Evolutionary conservation across 2,888 invertebrate species (phyloP).

Genomic region (Agriopis leucophaearia): DNA sequence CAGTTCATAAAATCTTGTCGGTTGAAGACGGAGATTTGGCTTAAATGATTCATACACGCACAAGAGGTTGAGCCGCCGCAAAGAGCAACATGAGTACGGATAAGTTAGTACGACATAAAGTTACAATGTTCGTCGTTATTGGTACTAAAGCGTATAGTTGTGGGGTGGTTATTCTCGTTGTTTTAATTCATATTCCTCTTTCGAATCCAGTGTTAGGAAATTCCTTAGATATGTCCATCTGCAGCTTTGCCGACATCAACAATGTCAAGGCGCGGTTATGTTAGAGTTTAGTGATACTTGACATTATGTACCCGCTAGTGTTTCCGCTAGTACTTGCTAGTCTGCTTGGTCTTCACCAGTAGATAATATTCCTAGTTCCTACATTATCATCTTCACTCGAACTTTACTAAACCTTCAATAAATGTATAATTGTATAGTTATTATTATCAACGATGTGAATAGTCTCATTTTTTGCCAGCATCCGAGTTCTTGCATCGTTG

Average conservation of each 20-base stretch:
- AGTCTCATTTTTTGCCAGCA: constrained; percentile 43
- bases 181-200: constrained; percentile 56
- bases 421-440: background rate
- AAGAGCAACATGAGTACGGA: too few relatives aligned
- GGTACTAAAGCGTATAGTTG: constrained; percentile 20
- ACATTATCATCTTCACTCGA: background rate
- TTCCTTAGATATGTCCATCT: constrained; percentile 34
- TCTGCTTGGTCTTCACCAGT: background rate
- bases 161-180: constrained; percentile 50
- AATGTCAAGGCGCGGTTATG: constrained; percentile 78
- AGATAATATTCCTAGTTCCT: background rate
- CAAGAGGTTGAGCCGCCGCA: too few relatives aligned
- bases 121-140: constrained; percentile 31
- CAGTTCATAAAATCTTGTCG: background rate
- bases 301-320: background rate
- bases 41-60: too few relatives aligned
- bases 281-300: constrained; percentile 63
- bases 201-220: constrained; percentile 52
- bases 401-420: background rate
- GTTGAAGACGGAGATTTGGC: background rate
- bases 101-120: constrained; percentile 23
- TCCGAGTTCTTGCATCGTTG: constrained; percentile 41
- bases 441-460: constrained; percentile 44
- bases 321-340: background rate
- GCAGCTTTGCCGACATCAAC: constrained; percentile 67